Evolutionary conservation across 2,888 invertebrate species (phyloP).

Genomic region (Choristoneura rosaceana): DNA sequence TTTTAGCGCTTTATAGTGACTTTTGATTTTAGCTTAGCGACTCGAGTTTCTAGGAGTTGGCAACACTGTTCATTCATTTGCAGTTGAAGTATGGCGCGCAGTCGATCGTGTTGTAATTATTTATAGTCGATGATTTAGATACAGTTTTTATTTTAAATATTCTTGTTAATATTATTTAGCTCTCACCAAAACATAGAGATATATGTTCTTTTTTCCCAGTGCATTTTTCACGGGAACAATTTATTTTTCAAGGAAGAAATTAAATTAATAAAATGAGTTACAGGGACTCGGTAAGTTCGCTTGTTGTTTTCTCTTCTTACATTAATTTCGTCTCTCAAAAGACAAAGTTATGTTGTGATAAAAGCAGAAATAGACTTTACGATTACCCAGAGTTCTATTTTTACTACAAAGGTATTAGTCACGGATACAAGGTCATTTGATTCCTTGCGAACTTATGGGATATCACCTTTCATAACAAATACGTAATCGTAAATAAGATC

Average conservation of each 20-base stretch:
- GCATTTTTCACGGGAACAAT: background rate
- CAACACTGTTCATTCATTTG: background rate
- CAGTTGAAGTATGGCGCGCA: conserved; percentile 22
- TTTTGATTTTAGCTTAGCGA: no score
- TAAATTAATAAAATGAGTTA: conserved; percentile 66
- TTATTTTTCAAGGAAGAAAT: conserved; percentile 5
- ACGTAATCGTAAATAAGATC: conserved; percentile 15
- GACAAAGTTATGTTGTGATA: conserved; percentile 10
- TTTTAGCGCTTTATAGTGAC: no score
- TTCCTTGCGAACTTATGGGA: conserved; percentile 48
- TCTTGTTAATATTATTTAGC: background rate
- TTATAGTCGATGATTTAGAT: conserved; percentile 5
- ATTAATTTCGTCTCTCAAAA: conserved; percentile 20
- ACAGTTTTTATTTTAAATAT: conserved; percentile 13
- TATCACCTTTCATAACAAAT: conserved; percentile 63
- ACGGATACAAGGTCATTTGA: conserved; percentile 67
- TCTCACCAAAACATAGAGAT: background rate
- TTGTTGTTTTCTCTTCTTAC: conserved; percentile 43
- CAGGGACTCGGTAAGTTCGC: conserved; percentile 70
- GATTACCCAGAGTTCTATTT: conserved; percentile 63
- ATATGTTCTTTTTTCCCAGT: background rate
- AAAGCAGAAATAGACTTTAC: conserved; percentile 53
- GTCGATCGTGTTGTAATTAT: conserved; percentile 16
- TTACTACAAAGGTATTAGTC: conserved; percentile 60
- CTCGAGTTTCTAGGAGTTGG: no score